Evolutionary conservation across 2,113 vertebrate genomes (phyloP), one percentile per base, ranked within the genome.

Genomic region (Tyrannus savana): DNA sequence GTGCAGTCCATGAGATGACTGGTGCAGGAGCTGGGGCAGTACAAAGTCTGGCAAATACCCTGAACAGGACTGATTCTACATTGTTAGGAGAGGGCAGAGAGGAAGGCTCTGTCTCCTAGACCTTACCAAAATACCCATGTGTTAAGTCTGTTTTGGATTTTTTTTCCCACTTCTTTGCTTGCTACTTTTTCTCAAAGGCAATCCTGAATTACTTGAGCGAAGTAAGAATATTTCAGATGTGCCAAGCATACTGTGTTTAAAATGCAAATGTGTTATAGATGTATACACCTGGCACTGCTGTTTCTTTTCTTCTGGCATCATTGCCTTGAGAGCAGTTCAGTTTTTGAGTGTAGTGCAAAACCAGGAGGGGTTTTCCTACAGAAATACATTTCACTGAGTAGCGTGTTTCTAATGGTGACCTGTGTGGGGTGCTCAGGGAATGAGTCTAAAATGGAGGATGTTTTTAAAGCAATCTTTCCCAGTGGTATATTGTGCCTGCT

Each of bases 161-260:
- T 84, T 80, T 86, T 63, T 77, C 90, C 72, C 18, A 23, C 30
- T 37, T 90, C 59, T 84, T 83, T 76, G 49, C 15, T 75, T 88
- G 55, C 52, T 62, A 35, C 31, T 52, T 88, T 83, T 94, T 91
- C 55, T 86, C 72, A 74, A 62, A 92, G 47, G 72, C 68, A 88
- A 13, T 81, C 14, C 33, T 71, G 59, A 71, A 76, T 90, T 88
- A 84, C 83, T 94, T 63, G 25, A 80, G 76, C 23, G 35, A 90
- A 94, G 56, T 63, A 83, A 67, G 78, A 87, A 17, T 81, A 71
- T 88, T 95, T 94, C 44, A 84, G 60, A 84, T 63, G 76, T 83
- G 85, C 90, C 72, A 88, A 93, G 63, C 47, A 52, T 56, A 17
- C 56, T 49, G 64, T 68, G 84, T 95, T 94, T 95, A 92, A 93